Evolutionary conservation across 2,888 invertebrate species (phyloP).

Genomic region (Zonitis immaculata): DNA sequence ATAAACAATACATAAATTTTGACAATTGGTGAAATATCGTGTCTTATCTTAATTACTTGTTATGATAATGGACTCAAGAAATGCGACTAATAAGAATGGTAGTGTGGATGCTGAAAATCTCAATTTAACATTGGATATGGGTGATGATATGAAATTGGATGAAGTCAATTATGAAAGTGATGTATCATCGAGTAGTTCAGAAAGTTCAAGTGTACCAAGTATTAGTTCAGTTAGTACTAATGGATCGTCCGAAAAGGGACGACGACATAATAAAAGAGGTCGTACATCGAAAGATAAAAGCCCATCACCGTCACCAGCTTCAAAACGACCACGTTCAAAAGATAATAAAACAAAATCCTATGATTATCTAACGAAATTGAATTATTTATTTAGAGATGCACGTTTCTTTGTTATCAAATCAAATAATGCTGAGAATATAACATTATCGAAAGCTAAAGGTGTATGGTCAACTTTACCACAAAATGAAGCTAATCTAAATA

Average conservation of each 20-base stretch:
- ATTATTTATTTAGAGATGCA: constrained; percentile 91
- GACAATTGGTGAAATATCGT: background rate
- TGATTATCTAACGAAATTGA: constrained; percentile 83
- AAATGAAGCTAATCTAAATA: constrained; percentile 93
- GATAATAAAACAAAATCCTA: constrained; percentile 61
- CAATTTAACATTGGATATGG: constrained; percentile 57
- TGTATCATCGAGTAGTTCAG: constrained; percentile 76
- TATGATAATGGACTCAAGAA: constrained; percentile 44
- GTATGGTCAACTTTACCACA: constrained; percentile 98
- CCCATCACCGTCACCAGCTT: constrained; percentile 38
- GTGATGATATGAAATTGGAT: constrained; percentile 73
- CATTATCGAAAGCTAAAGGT: constrained; percentile 88
- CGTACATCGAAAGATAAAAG: constrained; percentile 44
- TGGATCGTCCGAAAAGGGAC: constrained; percentile 56
- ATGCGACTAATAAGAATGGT: constrained; percentile 43
- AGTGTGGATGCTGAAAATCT: constrained; percentile 47
- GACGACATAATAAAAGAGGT: constrained; percentile 56
- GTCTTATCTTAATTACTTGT: constrained; percentile 4
- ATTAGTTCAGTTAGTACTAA: constrained; percentile 75
- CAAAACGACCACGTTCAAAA: constrained; percentile 44
- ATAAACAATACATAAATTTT: background rate
- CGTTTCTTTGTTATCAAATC: constrained; percentile 96
- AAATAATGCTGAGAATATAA: constrained; percentile 95
- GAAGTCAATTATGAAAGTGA: constrained; percentile 83
- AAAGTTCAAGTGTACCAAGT: constrained; percentile 67